Percentiles rank a stretch among this genome's conserved stretches.
Conservation (phyloP, 2,113 vertebrate genomes). For the Ariopsis seemanni region DNA sequence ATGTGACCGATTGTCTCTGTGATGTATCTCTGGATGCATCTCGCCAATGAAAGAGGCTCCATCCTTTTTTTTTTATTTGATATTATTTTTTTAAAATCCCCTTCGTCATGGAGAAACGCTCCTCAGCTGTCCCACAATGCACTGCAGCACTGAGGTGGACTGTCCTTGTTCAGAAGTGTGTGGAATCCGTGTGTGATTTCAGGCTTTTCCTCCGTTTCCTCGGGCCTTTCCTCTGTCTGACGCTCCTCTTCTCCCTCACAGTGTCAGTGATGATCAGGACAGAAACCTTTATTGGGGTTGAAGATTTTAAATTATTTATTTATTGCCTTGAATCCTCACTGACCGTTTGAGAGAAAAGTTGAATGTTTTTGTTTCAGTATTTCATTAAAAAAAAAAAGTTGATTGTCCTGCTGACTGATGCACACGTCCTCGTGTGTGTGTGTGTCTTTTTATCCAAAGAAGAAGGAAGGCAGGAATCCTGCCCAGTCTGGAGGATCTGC, state of each 20-base stretch:
- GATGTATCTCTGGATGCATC: conserved; percentile 28
- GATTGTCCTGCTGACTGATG: conserved; percentile 36
- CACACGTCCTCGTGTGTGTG: conserved; percentile 25
- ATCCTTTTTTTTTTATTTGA: not conserved
- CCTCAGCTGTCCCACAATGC: conserved; percentile 56
- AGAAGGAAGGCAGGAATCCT: conserved; percentile 92
- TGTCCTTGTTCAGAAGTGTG: not conserved
- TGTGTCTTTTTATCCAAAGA: conserved; percentile 67
- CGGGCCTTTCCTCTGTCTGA: not conserved
- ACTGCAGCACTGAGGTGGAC: conserved; percentile 37
- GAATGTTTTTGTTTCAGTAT: not conserved
- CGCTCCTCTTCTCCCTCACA: conserved; percentile 39
- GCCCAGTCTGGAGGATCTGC: conserved; percentile 95
- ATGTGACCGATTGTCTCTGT: not conserved
- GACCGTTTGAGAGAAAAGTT: not conserved
- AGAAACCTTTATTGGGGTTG: not conserved
- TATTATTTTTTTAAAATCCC: not conserved
- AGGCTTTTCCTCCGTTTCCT: conserved; percentile 25
- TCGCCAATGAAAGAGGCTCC: not conserved
- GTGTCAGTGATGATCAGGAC: not conserved
- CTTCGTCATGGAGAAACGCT: not conserved
- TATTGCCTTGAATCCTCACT: not conserved
- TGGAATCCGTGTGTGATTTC: conserved; percentile 38
- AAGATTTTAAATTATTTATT: not conserved
- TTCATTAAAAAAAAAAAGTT: not conserved